These are phyloP conservation scores for Rotaria magnacalcarata DNA, from an alignment of 2,888 invertebrate species.

Conservation along the genomic window DNA sequence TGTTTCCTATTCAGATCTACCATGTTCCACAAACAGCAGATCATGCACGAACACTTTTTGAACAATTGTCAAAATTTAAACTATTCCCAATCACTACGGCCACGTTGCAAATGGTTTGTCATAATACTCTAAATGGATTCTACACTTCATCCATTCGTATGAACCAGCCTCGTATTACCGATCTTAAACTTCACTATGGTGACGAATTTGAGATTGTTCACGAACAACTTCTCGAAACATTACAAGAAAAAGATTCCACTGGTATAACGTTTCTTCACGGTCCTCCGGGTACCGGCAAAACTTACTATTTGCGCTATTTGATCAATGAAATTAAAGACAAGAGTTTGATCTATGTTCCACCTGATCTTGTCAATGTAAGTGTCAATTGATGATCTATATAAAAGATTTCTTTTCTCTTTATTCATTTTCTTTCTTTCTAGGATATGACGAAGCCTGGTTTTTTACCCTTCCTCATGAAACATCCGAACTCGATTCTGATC, in stretches of 20 bases:
- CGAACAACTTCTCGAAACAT: background rate
- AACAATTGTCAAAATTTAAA: conserved; percentile 2
- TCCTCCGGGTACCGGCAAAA: background rate
- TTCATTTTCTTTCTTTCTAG: background rate
- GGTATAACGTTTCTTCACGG: background rate
- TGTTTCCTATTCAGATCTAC: background rate
- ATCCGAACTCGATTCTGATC: background rate
- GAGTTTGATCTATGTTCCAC: background rate
- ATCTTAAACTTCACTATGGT: conserved; percentile 5
- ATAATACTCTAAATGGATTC: background rate
- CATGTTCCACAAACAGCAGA: background rate
- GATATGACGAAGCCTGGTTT: conserved; percentile 22
- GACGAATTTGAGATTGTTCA: background rate
- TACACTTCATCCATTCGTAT: background rate
- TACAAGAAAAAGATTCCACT: background rate
- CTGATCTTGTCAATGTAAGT: background rate
- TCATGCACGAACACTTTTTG: background rate
- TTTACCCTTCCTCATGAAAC: background rate
- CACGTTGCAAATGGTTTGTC: background rate
- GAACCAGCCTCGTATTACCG: background rate
- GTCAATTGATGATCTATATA: background rate
- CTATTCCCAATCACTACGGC: background rate
- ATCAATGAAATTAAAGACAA: conserved; percentile 22
- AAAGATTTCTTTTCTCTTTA: background rate
- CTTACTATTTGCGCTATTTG: background rate